Base-by-base conservation (phyloP, 53 echinoderm and acorn worm species). In the Paracentrotus lividus region DNA sequence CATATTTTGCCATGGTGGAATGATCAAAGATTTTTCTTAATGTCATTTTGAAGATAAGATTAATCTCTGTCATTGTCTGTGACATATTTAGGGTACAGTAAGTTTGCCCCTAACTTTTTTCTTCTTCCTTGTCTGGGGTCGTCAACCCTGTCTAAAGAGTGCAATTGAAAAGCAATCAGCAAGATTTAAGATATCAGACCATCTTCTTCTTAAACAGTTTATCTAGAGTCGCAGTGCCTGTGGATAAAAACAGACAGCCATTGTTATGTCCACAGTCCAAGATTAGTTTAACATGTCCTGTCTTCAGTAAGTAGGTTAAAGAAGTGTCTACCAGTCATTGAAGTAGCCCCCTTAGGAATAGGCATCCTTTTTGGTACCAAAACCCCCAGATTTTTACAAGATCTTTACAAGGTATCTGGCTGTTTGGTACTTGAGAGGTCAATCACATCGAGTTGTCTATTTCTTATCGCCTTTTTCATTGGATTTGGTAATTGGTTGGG, bases 291-390 rank as follows among this genome's bases (percentile, higher is more conserved):
- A 27, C 81, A 81, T 14, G 81, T 47, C 47, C 18, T 47, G n/a
- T 81, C 9, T 81, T 81, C n/a, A 81, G 81, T 45, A 47, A 81
- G 27, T 81, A 81, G 81, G 81, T 81, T 81, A n/a, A 81, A 81
- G 81, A 81, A 81, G 44, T 49, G 47, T 47, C 47, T 81, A n/a
- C 77, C 47, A 26, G 45, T 81, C n/a, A n/a, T n/a, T n/a, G n/a
- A n/a, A 72, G 40, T 72, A 72, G 72, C 27, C 47, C n/a, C 81
- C 1, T 47, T 5, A 27, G 81, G 81, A 81, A n/a, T 47, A 24
- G 9, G 24, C 44, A 23, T n/a, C n/a, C 26, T 26, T 47, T n/a
- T 14, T n/a, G 26, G 9, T 24, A 43, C 47, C 8, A 24, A 45
- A 24, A 49, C 26, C 24, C 47, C 47, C 2, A 10, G 49, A 49